These are phyloP conservation scores for Acyrthosiphon pisum DNA, from an alignment of 1,140 invertebrate species.

Conservation along the genomic window DNA sequence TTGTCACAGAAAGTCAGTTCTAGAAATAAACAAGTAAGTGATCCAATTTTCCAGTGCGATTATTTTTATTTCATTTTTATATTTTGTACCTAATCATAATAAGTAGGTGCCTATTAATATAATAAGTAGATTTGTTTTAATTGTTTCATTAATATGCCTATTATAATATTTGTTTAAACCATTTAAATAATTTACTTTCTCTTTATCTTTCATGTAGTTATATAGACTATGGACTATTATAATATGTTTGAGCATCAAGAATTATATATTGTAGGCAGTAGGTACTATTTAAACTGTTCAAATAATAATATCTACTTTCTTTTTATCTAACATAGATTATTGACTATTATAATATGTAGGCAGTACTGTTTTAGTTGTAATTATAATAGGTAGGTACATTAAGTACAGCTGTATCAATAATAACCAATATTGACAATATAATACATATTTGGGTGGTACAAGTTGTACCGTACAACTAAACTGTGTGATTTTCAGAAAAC, in stretches of 20 bases:
- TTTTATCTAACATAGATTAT: not conserved
- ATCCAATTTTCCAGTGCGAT: not conserved
- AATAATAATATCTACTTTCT: not conserved
- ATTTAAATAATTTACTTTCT: not conserved
- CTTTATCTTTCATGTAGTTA: not conserved
- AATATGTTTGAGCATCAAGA: too few species aligned
- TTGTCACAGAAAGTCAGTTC: not conserved
- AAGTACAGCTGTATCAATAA: too few species aligned
- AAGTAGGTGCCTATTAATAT: not conserved
- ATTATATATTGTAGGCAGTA: too few species aligned
- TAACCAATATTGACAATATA: too few species aligned
- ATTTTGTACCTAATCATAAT: not conserved
- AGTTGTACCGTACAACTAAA: too few species aligned
- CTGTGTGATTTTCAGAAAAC: too few species aligned
- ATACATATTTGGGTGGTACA: too few species aligned
- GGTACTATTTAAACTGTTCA: not conserved
- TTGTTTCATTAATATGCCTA: not conserved
- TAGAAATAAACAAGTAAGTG: constrained; percentile 43
- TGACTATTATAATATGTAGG: too few species aligned
- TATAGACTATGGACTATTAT: not conserved
- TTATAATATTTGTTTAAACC: not conserved
- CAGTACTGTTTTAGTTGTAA: too few species aligned
- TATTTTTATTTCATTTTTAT: not conserved
- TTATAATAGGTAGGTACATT: too few species aligned
- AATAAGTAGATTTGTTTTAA: not conserved